A percentile compares a stretch with the other conserved stretches of the same genome.
phyloP scores from a whole-genome alignment of 2,888 invertebrate genomes.

The Gymnocheta viridis region DNA sequence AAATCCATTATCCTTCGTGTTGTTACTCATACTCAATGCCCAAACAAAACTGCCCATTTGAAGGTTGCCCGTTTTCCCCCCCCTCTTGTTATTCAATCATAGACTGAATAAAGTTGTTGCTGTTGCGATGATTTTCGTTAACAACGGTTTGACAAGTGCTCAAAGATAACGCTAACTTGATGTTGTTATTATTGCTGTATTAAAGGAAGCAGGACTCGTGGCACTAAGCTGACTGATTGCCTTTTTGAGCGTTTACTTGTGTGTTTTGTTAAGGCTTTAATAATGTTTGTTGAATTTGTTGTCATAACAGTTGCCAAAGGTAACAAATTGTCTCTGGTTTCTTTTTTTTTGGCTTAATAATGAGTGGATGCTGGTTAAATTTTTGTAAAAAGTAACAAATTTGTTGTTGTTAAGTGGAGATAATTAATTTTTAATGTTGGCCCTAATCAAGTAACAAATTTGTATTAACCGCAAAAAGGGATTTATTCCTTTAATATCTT shows the following conservation, averaged over 20 bases:
- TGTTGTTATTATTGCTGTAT: conserved; percentile 43
- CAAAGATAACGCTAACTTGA: conserved; percentile 55
- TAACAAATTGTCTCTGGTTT: conserved; percentile 11
- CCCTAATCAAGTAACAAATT: neutral
- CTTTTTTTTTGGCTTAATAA: neutral
- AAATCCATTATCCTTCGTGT: conserved; percentile 35
- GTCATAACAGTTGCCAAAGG: neutral
- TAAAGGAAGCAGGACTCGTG: neutral
- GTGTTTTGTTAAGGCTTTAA: neutral
- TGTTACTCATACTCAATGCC: conserved; percentile 21
- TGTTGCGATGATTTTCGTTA: conserved; percentile 67
- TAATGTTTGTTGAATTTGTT: neutral
- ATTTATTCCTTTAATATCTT: neutral
- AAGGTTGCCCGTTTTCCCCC: neutral
- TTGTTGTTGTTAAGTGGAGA: neutral
- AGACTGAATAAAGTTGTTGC: conserved; percentile 61
- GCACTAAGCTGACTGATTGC: neutral
- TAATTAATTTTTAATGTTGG: conserved; percentile 10
- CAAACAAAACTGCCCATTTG: conserved; percentile 27
- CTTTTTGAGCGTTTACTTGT: neutral
- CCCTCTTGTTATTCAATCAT: neutral
- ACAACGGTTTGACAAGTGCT: conserved; percentile 65
- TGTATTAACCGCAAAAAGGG: neutral
- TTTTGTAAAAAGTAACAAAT: neutral
- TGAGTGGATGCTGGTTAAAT: neutral